Evolutionary conservation across 2,888 invertebrate genomes (phyloP).

Genomic region (Amphipoea oculea): DNA sequence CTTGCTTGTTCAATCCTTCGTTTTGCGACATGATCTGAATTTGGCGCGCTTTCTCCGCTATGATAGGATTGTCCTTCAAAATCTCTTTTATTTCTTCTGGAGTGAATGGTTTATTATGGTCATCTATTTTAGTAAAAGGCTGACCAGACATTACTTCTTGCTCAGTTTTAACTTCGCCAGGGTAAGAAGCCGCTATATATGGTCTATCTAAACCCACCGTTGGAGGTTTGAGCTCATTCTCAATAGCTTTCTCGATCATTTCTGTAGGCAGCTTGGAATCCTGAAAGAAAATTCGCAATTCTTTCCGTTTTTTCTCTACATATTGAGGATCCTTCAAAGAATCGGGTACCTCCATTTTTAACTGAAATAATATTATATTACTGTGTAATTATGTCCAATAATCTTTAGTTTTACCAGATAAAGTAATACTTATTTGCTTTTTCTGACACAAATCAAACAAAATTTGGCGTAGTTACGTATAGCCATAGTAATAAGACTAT

Average conservation of each 20-base stretch:
- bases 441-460: constrained; percentile 60
- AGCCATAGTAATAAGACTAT: constrained; percentile 53
- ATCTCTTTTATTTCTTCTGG: constrained; percentile 79
- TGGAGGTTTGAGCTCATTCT: constrained; percentile 83
- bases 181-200: constrained; percentile 82
- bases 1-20: constrained; percentile 69
- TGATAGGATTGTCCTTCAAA: constrained; percentile 81
- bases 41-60: constrained; percentile 84
- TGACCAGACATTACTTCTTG: constrained; percentile 88
- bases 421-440: constrained; percentile 18
- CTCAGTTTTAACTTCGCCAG: constrained; percentile 81
- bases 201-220: constrained; percentile 70
- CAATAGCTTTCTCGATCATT: constrained; percentile 79
- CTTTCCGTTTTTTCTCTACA: constrained; percentile 79
- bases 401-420: constrained; percentile 1
- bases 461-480: constrained; percentile 51
- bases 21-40: constrained; percentile 81
- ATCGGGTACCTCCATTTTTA: constrained; percentile 72
- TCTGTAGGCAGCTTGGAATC: constrained; percentile 79
- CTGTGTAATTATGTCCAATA: background rate
- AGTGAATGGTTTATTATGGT: constrained; percentile 78
- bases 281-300: constrained; percentile 81
- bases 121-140: constrained; percentile 83
- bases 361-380: background rate
- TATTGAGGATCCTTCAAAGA: constrained; percentile 70